Base-by-base conservation (phyloP, 2,888 invertebrate genomes). In the Abrostola triplasia region DNA sequence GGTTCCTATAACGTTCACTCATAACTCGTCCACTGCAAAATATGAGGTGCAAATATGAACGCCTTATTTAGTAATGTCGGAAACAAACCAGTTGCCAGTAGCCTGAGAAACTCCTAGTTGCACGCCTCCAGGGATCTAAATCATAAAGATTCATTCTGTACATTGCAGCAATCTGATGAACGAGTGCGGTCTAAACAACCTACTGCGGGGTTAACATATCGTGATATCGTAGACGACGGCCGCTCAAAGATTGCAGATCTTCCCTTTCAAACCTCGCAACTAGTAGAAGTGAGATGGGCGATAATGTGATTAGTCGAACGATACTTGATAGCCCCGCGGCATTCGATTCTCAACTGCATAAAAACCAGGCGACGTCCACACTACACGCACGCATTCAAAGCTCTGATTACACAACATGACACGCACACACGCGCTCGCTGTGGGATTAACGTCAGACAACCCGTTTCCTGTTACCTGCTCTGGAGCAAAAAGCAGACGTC, bases 401-500 rank as follows among this genome's bases (percentile, higher is more conserved):
- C 84, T 86, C 76, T 87, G 86, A 91, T 91, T 90, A 91, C 87
- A 86, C 84, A 86, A 86, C 86, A 80, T 70, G 70, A 76, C 82
- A 87, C 88, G 83, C 87, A 88, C 88, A 88, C 88, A 86, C 78
- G 67, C 85, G 75, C 74, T 65, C 55, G 67, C 69, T 82, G 81
- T 84, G 88, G 90, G 93, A 92, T 93, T 92, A 93, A 89, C 89
- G 87, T 89, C 91, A 88, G 89, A 87, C 92, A 92, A 93, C 93
- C 91, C 91, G 93, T 93, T 93, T 92, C 92, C 92, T 92, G 92
- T 92, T 93, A 93, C 93, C 93, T 93, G 93, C 87, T 89, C 86
- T 78, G 84, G 83, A 89, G 91, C 89, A 92, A 92, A 93, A 92
- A 92, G 86, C 84, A 86, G 80, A 86, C 87, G 82, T 85, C 82